Evolutionary conservation across 1,140 invertebrate species (phyloP).

Genomic region (Heliconius eleuchia): DNA sequence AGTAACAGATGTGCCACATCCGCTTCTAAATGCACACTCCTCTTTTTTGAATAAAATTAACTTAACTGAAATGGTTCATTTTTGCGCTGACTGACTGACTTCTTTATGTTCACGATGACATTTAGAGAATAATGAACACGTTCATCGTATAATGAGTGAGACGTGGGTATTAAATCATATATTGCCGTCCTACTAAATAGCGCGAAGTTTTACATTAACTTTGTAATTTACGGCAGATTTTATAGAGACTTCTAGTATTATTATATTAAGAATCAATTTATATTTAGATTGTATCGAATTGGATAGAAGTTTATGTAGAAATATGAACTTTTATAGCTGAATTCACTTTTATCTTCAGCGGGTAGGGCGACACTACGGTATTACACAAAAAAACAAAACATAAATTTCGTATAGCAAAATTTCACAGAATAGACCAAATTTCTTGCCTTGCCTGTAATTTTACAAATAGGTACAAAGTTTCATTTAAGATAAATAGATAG

Average conservation of each 20-base stretch:
- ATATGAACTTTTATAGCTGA: no score
- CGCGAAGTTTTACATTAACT: constrained; percentile 29
- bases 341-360: no score
- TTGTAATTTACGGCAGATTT: neutral
- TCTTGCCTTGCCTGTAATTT: no score
- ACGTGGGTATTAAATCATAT: constrained; percentile 15
- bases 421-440: no score
- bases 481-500: no score
- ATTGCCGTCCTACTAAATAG: constrained; percentile 7
- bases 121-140: constrained; percentile 10
- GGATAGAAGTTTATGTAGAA: no score
- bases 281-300: neutral
- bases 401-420: no score
- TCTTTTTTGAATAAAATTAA: constrained; percentile 49
- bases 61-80: constrained; percentile 44
- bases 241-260: neutral
- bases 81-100: constrained; percentile 33
- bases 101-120: constrained; percentile 29
- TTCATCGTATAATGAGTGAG: constrained; percentile 1
- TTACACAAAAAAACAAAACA: no score
- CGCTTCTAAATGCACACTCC: constrained; percentile 49
- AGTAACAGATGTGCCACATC: constrained; percentile 78
- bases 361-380: no score
- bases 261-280: neutral
- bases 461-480: no score